A percentile compares a stretch with the other conserved stretches of the same genome.
phyloP scores from a whole-genome alignment of 2,113 vertebrate species.

The Circaetus gallicus region DNA sequence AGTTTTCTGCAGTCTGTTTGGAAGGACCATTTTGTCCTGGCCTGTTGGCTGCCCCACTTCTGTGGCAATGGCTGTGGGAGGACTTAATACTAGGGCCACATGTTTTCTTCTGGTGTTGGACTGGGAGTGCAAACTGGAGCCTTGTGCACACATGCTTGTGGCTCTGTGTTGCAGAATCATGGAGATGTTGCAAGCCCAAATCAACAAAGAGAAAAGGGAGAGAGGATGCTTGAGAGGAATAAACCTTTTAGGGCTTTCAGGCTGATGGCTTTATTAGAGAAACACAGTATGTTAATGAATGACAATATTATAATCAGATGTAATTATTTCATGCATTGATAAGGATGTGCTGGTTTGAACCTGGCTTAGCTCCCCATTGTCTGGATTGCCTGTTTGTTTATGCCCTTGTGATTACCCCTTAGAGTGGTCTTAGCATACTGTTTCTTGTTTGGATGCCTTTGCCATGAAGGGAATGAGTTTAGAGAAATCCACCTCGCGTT shows the following conservation, averaged over 20 bases:
- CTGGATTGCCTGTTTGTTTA: background rate
- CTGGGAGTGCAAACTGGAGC: background rate
- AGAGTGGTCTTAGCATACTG: accelerated
- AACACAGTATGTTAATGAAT: background rate
- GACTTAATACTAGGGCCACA: background rate
- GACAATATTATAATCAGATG: background rate
- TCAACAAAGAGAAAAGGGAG: background rate
- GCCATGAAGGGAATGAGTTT: background rate
- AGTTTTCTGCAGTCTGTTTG: background rate
- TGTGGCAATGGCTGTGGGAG: background rate
- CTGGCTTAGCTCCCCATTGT: background rate
- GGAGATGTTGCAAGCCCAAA: background rate
- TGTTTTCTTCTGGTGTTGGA: background rate
- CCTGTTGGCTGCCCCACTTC: background rate
- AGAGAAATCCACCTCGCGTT: background rate
- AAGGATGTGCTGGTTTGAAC: background rate
- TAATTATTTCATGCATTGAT: background rate
- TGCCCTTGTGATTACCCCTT: background rate
- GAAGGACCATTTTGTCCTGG: background rate
- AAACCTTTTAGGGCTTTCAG: background rate
- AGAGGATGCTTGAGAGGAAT: background rate
- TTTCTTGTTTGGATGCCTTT: background rate
- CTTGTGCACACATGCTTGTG: background rate
- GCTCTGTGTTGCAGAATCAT: background rate
- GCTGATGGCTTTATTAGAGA: background rate